A percentile compares a stretch with the other conserved stretches of the same genome.
Conservation (phyloP, 1,140 invertebrate genomes). For the Ceratina australensis region DNA sequence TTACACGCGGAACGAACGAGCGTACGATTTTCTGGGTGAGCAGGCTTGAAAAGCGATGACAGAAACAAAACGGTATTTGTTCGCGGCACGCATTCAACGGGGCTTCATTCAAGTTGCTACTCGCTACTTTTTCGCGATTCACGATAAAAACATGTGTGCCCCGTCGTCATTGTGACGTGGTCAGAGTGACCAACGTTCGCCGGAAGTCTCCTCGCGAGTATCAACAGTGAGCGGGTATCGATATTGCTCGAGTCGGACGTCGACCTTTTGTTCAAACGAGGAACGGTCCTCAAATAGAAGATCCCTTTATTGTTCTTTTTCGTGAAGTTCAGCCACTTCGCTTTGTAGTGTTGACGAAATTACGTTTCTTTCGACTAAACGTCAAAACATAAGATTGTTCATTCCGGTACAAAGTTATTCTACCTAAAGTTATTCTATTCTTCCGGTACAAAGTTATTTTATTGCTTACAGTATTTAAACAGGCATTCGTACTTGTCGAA, state of each 20-base stretch:
- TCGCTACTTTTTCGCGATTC: not conserved
- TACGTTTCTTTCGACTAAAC: no score
- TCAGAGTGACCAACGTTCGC: conserved; percentile 19
- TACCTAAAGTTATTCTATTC: no score
- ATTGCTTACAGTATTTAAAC: no score
- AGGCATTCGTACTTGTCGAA: no score
- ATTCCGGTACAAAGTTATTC: no score
- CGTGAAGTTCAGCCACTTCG: no score
- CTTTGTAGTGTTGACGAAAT: no score
- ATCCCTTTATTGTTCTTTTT: no score
- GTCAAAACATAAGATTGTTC: no score
- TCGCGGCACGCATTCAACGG: not conserved
- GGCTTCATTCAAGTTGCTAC: not conserved
- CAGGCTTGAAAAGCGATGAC: not conserved
- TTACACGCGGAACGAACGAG: not conserved
- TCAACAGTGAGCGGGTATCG: conserved; percentile 12
- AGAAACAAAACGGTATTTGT: not conserved
- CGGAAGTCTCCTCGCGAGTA: conserved; percentile 6
- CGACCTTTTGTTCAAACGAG: not conserved
- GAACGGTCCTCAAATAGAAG: not conserved
- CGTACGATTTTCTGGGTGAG: not conserved
- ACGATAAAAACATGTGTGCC: conserved; percentile 16
- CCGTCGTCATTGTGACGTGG: not conserved
- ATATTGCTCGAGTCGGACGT: not conserved
- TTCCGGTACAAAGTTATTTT: no score